A percentile compares a stretch with the other conserved stretches of the same genome.
These are phyloP conservation scores for Branchipolynoe longqiensis DNA, from an alignment of 2,888 invertebrate species.

Conservation along the genomic window DNA sequence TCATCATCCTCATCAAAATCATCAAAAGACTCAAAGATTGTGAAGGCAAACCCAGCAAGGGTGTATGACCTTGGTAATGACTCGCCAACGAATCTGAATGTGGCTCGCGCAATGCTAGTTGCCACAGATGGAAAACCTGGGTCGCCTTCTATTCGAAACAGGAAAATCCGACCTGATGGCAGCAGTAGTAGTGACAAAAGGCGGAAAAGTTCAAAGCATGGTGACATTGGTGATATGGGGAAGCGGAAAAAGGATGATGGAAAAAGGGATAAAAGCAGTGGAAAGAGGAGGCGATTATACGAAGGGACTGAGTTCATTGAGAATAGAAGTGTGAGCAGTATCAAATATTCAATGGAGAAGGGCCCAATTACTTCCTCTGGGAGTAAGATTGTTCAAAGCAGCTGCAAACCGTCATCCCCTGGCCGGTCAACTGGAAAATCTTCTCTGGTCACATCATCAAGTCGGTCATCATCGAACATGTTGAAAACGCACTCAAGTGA, in stretches of 20 bases:
- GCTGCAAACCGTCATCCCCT: conserved; percentile 30
- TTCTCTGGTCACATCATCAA: background rate
- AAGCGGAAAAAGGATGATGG: conserved; percentile 55
- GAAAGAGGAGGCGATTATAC: conserved; percentile 22
- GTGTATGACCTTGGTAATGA: conserved; percentile 38
- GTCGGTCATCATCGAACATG: conserved; percentile 19
- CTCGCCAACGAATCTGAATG: conserved; percentile 45
- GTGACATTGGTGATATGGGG: conserved; percentile 61
- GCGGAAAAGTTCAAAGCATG: conserved; percentile 72
- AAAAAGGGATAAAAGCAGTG: conserved; percentile 57
- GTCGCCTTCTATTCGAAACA: conserved; percentile 38
- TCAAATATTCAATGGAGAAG: conserved; percentile 48
- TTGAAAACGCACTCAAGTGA: conserved; percentile 34
- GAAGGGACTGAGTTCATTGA: conserved; percentile 46
- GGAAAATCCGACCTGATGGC: conserved; percentile 49
- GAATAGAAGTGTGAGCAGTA: conserved; percentile 20
- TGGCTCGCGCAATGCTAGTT: conserved; percentile 31
- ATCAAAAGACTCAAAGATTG: conserved; percentile 29
- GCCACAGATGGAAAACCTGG: conserved; percentile 31
- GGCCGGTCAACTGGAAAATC: conserved; percentile 21
- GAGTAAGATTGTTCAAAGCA: conserved; percentile 29
- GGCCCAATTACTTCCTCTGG: conserved; percentile 60
- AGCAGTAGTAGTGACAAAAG: conserved; percentile 75
- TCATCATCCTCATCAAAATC: conserved; percentile 44
- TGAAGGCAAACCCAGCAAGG: conserved; percentile 49